Evolutionary conservation across 2,113 vertebrate genomes (phyloP).

Genomic region (Rissa tridactyla): DNA sequence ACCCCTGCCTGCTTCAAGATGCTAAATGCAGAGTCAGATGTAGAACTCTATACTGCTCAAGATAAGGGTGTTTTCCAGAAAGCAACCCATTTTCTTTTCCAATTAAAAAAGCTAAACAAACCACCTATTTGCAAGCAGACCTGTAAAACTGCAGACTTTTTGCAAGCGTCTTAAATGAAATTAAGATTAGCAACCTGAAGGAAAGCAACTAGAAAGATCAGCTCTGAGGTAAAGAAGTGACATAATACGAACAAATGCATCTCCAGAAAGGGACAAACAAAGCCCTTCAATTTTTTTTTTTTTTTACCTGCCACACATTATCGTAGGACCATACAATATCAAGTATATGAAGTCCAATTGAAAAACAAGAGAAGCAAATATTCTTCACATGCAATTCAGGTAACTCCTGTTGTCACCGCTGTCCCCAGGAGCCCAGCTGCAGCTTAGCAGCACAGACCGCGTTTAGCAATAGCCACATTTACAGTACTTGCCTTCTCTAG

Average conservation of each 20-base stretch:
- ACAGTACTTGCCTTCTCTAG: conserved; percentile 87
- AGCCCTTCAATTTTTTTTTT: not conserved
- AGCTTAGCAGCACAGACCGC: not conserved
- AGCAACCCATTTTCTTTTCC: not conserved
- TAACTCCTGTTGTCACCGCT: not conserved
- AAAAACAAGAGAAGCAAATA: not conserved
- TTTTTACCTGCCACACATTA: not conserved
- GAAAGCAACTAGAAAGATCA: not conserved
- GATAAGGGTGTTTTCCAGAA: not conserved
- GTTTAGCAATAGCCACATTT: not conserved
- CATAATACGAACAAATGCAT: not conserved
- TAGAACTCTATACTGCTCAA: not conserved
- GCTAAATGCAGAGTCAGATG: not conserved
- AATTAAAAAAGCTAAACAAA: not conserved
- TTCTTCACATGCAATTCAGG: not conserved
- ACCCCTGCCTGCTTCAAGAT: not conserved
- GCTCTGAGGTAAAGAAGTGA: not conserved
- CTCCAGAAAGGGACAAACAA: not conserved
- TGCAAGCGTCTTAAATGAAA: not conserved
- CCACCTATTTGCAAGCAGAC: not conserved
- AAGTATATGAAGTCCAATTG: not conserved
- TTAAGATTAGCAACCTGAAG: not conserved
- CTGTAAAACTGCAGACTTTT: not conserved
- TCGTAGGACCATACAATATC: not conserved
- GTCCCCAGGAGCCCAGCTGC: not conserved